These are phyloP conservation scores for Neuroterus valhalla DNA, from an alignment of 1,140 invertebrate genomes.

Conservation along the genomic window DNA sequence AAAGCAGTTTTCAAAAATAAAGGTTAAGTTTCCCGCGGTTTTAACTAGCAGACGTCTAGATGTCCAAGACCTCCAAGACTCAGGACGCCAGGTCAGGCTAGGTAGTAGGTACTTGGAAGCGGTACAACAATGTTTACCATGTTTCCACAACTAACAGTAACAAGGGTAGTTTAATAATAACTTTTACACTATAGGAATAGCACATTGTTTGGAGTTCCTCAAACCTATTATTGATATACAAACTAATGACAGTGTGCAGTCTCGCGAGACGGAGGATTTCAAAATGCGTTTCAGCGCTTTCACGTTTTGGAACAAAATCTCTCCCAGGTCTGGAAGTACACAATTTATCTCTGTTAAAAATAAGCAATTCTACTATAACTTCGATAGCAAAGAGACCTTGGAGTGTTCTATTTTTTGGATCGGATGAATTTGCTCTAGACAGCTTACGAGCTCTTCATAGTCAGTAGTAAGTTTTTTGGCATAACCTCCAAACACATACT, in stretches of 20 bases:
- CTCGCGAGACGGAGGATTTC: not conserved
- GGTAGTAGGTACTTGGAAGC: no score
- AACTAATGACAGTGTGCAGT: conserved; percentile 20
- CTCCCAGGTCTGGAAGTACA: not conserved
- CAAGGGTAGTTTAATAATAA: not conserved
- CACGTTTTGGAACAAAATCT: conserved; percentile 13
- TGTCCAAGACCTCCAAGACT: no score
- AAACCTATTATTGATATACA: not conserved
- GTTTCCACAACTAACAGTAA: no score
- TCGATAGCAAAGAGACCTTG: conserved; percentile 57
- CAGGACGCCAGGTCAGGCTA: not conserved
- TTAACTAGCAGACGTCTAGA: no score
- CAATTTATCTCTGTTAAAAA: not conserved
- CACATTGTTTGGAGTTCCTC: no score
- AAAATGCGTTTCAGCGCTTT: conserved; percentile 34
- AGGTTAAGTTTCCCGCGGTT: no score
- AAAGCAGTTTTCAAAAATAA: no score
- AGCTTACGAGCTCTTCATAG: conserved; percentile 76
- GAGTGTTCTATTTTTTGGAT: conserved; percentile 82
- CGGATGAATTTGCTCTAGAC: conserved; percentile 80
- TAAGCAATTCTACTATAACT: not conserved
- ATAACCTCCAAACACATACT: conserved; percentile 46
- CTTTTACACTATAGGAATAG: not conserved
- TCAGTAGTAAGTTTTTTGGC: conserved; percentile 71
- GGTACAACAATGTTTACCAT: no score